Base-by-base conservation (phyloP, 2,888 invertebrate species). In the Isoperla grammatica region DNA sequence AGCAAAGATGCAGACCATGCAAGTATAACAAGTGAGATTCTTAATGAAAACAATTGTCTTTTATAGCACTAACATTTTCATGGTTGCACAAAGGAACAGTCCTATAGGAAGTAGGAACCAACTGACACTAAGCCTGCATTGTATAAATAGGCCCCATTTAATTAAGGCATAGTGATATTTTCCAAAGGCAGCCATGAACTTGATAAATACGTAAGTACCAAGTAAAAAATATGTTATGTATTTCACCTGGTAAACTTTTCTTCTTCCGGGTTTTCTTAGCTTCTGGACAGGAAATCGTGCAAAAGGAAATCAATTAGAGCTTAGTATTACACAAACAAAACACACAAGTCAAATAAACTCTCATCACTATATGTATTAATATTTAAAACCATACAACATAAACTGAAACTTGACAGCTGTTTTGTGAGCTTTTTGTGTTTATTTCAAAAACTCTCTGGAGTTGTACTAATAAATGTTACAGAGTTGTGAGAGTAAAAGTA, bases 201-300 rank as follows among this genome's bases (percentile, higher is more conserved):
- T n/a, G n/a, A n/a, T n/a, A n/a, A n/a, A n/a, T n/a, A n/a, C n/a
- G n/a, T n/a, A n/a, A n/a, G n/a, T n/a, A n/a, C n/a, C n/a, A 60
- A 55, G 57, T 46, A 48, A 54, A 61, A 61, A 61, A 57, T 40
- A 29, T 29, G 8, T 6, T 29, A 29, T 29, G 60, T 57, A 61
- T 64, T 61, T 90, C 88, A 91, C 90, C 90, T 83, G 89, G 81
- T 78, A 88, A 79, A 78, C 90, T 91, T 85, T 91, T 92, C 84
- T 90, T 90, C 85, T 88, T 88, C 84, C 88, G 86, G 83, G 89
- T 89, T 87, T 92, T 92, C 90, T 92, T 93, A 84, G 90, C 90
- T 86, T 93, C 92, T 93, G 82, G 74, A 74, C 73, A 75, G 75
- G 73, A 73, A 73, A 67, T 68, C 71, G 72, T 71, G 75, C 72